A percentile compares a stretch with the other conserved stretches of the same genome.
phyloP scores from a whole-genome alignment of 2,888 invertebrate genomes.

The Eudasyphora cyanicolor region DNA sequence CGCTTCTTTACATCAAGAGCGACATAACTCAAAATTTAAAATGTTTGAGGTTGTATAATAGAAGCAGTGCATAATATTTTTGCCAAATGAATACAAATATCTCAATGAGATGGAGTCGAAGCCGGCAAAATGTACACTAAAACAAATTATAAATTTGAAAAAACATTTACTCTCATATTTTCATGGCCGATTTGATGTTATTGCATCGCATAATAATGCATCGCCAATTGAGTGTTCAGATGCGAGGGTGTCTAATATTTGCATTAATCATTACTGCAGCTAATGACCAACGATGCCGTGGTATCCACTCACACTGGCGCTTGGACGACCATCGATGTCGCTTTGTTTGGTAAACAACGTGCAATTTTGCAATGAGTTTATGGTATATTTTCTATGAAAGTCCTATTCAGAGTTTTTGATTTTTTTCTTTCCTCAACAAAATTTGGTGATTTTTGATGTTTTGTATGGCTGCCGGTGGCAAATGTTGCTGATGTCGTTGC shows the following conservation, averaged over 20 bases:
- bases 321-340: neutral
- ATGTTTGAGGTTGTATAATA: too few species aligned
- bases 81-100: too few species aligned
- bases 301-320: neutral
- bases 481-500: neutral
- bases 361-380: constrained; percentile 9
- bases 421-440: neutral
- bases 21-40: too few species aligned
- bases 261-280: constrained; percentile 25
- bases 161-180: neutral
- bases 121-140: neutral
- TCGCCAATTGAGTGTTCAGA: neutral
- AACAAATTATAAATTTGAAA: constrained; percentile 12
- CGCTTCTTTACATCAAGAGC: too few species aligned
- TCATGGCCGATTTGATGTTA: neutral
- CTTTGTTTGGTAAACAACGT: constrained; percentile 15
- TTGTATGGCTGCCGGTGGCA: neutral
- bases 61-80: too few species aligned
- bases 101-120: too few species aligned
- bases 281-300: constrained; percentile 8
- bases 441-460: neutral
- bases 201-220: neutral
- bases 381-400: constrained; percentile 8
- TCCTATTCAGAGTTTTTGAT: neutral
- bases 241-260: neutral